Conservation (phyloP, 2,888 invertebrate species). For the Spilarctia lutea region DNA sequence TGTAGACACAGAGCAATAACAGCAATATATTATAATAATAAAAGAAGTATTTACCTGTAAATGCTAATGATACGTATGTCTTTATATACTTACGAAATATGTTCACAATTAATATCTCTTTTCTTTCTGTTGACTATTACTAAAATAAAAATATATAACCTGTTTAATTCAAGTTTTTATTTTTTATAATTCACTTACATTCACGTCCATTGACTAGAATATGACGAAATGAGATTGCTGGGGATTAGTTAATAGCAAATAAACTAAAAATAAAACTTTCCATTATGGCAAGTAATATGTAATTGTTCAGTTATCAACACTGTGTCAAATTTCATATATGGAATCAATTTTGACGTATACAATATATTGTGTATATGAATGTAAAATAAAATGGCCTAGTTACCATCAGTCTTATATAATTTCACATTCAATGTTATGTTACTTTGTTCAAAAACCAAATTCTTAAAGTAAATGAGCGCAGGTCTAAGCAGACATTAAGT, state of each 20-base stretch:
- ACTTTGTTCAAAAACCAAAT: constrained; percentile 57
- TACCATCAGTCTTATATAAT: constrained; percentile 68
- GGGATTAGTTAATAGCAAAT: constrained; percentile 36
- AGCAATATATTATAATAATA: background rate
- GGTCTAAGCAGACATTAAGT: constrained; percentile 61
- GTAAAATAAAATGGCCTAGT: constrained; percentile 43
- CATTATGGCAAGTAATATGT: constrained; percentile 64
- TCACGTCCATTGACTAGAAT: constrained; percentile 68
- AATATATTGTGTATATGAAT: constrained; percentile 12
- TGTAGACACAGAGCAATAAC: background rate
- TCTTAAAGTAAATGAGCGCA: constrained; percentile 51
- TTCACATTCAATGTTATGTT: constrained; percentile 46
- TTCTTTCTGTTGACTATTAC: background rate
- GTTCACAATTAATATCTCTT: background rate
- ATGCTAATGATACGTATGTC: background rate
- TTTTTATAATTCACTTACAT: constrained; percentile 61
- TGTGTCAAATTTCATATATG: constrained; percentile 36
- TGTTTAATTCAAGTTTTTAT: constrained; percentile 60
- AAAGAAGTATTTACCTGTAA: background rate
- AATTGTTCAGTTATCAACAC: constrained; percentile 56
- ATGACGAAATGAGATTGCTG: constrained; percentile 58
- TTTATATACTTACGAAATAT: background rate
- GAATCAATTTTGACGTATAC: constrained; percentile 26
- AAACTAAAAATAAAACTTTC: constrained; percentile 55
- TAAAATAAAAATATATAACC: constrained; percentile 50